Evolutionary conservation across 2,797 vertebrate genomes (phyloP).

Genomic region (Xenentodon cancila): DNA sequence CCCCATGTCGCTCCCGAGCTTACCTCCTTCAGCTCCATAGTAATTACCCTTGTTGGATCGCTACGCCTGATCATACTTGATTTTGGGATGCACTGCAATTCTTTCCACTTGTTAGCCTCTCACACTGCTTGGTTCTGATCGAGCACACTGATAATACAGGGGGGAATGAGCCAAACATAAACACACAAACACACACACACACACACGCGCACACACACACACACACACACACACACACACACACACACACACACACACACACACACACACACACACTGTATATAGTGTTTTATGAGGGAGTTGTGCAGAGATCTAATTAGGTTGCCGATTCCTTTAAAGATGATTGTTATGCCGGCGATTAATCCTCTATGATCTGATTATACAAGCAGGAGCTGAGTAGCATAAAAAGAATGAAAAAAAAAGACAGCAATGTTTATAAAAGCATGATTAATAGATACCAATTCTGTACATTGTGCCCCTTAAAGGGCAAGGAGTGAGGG

Average conservation of each 20-base stretch:
- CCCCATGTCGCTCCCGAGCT: slow-evolving; percentile 56
- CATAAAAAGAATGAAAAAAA: slow-evolving; percentile 35
- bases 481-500: slow-evolving; percentile 63
- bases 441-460: slow-evolving; percentile 74
- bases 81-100: slow-evolving; percentile 80
- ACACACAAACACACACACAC: slow-evolving; percentile 8
- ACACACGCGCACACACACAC: slow-evolving; percentile 3
- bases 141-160: slow-evolving; percentile 71
- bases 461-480: slow-evolving; percentile 66
- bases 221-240: slow-evolving; percentile 8
- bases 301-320: slow-evolving; percentile 62
- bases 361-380: slow-evolving; percentile 72
- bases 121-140: slow-evolving; percentile 68
- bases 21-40: slow-evolving; percentile 67
- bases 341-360: slow-evolving; percentile 73
- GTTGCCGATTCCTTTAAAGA: slow-evolving; percentile 73
- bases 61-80: slow-evolving; percentile 83
- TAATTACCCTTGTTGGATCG: slow-evolving; percentile 82
- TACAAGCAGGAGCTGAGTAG: slow-evolving; percentile 60
- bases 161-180: slow-evolving; percentile 26
- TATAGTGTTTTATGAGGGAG: slow-evolving; percentile 53
- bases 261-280: slow-evolving; percentile 25
- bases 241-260: no score
- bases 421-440: slow-evolving; percentile 60
- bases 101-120: slow-evolving; percentile 80